Conservation (phyloP, 2,888 invertebrate genomes). For the Chrysolina americana region DNA sequence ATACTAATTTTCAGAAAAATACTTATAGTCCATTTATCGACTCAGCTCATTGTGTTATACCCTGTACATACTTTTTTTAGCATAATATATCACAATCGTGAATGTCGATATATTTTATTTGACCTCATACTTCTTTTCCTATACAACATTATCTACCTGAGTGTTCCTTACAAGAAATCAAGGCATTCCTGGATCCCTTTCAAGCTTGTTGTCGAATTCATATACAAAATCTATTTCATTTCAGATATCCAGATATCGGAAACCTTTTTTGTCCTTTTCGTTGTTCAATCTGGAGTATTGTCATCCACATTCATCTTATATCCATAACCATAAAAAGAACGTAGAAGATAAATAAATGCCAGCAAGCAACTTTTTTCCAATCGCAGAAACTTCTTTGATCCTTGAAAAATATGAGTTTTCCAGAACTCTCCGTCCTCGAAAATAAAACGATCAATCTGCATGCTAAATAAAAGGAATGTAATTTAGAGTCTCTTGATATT, state of each 20-base stretch:
- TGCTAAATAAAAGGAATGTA: constrained; percentile 23
- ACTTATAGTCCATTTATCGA: too few relatives aligned
- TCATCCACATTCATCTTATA: constrained; percentile 16
- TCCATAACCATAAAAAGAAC: constrained; percentile 14
- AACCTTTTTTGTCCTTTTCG: background rate
- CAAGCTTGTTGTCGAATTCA: background rate
- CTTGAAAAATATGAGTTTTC: constrained; percentile 17
- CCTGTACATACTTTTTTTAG: too few relatives aligned
- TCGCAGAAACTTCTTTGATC: constrained; percentile 5
- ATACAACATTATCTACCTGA: too few relatives aligned
- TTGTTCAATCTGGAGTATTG: constrained; percentile 5
- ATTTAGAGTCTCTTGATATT: constrained; percentile 15
- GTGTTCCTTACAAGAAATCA: too few relatives aligned
- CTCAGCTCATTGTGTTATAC: too few relatives aligned
- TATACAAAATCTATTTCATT: background rate
- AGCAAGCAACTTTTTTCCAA: constrained; percentile 13
- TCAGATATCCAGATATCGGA: background rate
- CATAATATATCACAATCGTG: too few relatives aligned
- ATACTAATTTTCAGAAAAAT: too few relatives aligned
- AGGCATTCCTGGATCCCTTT: too few relatives aligned
- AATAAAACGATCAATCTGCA: constrained; percentile 23
- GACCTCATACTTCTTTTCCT: too few relatives aligned
- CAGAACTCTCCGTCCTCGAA: constrained; percentile 11
- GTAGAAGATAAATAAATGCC: constrained; percentile 12
- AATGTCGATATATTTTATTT: too few relatives aligned